Evolutionary conservation across 1,140 invertebrate species (phyloP).

Genomic region (Venustaconcha ellipsiformis): DNA sequence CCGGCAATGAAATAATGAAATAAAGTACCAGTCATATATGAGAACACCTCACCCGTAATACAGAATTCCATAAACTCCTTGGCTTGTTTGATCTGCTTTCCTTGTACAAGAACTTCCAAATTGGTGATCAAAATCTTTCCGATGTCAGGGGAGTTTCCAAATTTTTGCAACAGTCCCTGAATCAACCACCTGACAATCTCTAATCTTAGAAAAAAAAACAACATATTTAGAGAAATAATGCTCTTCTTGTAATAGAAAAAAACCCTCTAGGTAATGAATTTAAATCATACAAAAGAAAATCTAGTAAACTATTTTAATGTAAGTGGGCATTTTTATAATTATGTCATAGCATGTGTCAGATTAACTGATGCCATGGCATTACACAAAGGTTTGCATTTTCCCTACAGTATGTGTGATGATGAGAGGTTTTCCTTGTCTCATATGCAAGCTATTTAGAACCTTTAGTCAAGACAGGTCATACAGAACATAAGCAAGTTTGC

Average conservation of each 20-base stretch:
- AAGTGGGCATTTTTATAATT: background rate
- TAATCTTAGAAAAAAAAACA: slow-evolving; percentile 32
- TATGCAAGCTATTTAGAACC: too few species aligned
- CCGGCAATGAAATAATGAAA: background rate
- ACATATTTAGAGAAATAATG: too few species aligned
- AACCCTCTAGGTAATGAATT: background rate
- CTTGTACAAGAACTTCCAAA: slow-evolving; percentile 49
- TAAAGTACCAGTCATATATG: background rate
- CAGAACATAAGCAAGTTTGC: too few species aligned
- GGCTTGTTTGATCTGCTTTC: slow-evolving; percentile 31
- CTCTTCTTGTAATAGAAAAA: too few species aligned
- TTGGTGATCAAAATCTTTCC: slow-evolving; percentile 45
- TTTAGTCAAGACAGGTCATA: too few species aligned
- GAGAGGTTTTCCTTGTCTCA: too few species aligned
- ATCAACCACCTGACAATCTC: slow-evolving; percentile 38
- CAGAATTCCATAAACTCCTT: slow-evolving; percentile 55
- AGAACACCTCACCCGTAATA: slow-evolving; percentile 47
- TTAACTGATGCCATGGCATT: background rate
- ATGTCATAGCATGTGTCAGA: too few species aligned
- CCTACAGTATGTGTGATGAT: too few species aligned
- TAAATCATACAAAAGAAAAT: background rate
- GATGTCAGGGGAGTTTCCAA: slow-evolving; percentile 48
- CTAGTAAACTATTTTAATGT: background rate
- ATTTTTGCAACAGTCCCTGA: slow-evolving; percentile 45
- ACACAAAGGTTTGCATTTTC: too few species aligned